These are phyloP conservation scores for Cirrhinus molitorella DNA, from an alignment of 2,797 vertebrate species.

Conservation along the genomic window DNA sequence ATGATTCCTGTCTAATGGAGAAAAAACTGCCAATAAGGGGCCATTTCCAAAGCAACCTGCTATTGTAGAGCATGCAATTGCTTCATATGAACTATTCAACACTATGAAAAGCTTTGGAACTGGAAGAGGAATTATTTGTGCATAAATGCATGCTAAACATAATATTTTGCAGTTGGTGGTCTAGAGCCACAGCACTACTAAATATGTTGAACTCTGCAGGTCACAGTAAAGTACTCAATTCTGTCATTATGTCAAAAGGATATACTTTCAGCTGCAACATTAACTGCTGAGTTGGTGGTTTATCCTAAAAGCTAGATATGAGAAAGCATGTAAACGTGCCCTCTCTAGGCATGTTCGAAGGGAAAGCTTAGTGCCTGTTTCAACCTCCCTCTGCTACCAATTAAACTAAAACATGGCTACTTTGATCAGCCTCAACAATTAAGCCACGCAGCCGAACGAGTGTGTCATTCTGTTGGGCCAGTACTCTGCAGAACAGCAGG, in stretches of 20 bases:
- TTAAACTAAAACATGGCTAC: conserved; percentile 59
- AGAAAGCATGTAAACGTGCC: conserved; percentile 21
- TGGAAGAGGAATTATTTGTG: background rate
- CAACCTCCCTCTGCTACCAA: conserved; percentile 64
- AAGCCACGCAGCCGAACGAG: conserved; percentile 19
- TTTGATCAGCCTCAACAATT: conserved; percentile 54
- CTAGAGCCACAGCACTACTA: background rate
- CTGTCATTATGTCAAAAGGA: background rate
- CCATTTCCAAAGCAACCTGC: background rate
- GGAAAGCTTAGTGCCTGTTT: conserved; percentile 40
- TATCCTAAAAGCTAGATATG: background rate
- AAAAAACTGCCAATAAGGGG: background rate
- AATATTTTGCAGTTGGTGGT: background rate
- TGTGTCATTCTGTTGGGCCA: background rate
- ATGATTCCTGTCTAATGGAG: background rate
- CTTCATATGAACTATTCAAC: conserved; percentile 31
- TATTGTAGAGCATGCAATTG: background rate
- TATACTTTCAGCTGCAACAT: background rate
- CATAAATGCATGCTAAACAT: background rate
- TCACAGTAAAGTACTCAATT: background rate
- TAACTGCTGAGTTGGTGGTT: conserved; percentile 3
- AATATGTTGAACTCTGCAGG: background rate
- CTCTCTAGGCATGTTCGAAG: conserved; percentile 29
- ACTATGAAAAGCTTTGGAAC: conserved; percentile 11
- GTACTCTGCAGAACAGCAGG: background rate